phyloP scores from a whole-genome alignment of 2,888 invertebrate genomes.

The Theodoxus fluviatilis region DNA sequence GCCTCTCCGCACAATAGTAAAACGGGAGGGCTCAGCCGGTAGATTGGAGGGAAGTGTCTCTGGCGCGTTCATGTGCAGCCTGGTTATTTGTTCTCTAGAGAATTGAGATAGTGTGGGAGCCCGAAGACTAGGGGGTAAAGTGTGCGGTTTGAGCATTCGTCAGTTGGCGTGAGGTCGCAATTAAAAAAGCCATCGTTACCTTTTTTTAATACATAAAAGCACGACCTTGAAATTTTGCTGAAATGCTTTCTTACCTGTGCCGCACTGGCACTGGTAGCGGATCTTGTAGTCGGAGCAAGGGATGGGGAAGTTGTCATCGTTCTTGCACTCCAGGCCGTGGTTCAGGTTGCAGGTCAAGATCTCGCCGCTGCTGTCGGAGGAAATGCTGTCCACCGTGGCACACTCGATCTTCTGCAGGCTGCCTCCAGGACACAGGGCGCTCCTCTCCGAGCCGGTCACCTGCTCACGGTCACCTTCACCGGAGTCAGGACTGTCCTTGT shows the following conservation, averaged over 20 bases:
- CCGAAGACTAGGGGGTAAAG: too few relatives aligned
- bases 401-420: conserved; percentile 56
- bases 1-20: too few relatives aligned
- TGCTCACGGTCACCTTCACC: conserved; percentile 45
- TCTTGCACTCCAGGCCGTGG: conserved; percentile 75
- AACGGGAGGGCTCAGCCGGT: too few relatives aligned
- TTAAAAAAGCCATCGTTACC: too few relatives aligned
- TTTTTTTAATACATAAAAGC: too few relatives aligned
- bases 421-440: conserved; percentile 46
- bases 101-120: too few relatives aligned
- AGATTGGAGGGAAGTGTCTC: too few relatives aligned
- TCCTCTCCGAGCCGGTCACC: conserved; percentile 39
- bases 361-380: conserved; percentile 44
- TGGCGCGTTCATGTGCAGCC: too few relatives aligned
- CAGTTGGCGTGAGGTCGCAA: too few relatives aligned
- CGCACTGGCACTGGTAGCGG: conserved; percentile 52
- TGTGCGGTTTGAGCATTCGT: too few relatives aligned
- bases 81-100: too few relatives aligned
- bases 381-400: conserved; percentile 41
- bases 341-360: conserved; percentile 68
- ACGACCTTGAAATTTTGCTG: not conserved
- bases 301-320: conserved; percentile 36
- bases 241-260: not conserved
- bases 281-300: conserved; percentile 53
- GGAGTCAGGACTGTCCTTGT: conserved; percentile 42